Evolutionary conservation across 2,888 invertebrate species (phyloP), one percentile per base, ranked within the genome.

Genomic region (Ochropacha duplaris): DNA sequence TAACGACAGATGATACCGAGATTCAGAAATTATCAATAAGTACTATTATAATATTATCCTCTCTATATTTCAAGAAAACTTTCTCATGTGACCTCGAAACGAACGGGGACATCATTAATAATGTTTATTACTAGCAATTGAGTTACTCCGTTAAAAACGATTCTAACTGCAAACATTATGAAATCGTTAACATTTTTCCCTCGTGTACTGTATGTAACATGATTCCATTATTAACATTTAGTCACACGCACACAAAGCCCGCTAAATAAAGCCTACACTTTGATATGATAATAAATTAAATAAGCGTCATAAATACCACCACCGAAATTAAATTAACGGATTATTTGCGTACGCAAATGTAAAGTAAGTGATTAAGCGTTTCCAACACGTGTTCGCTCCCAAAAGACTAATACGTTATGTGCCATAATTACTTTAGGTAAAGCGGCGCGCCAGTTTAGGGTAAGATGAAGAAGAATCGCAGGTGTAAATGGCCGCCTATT

Each of bases 381-480:
- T 86, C 84, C 83, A 86, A 88, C 89, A 87, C 87, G 84, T 87
- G 86, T 86, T 84, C 79, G 77, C 83, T 91, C 91, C 90, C 90
- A 86, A 88, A 90, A 90, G 90, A 89, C 90, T 90, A 91, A 91
- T 90, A 88, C 84, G 86, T 90, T 90, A 88, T 88, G 83, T 86
- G 83, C 86, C 84, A 87, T 92, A 91, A 92, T 92, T 91, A 89
- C 86, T 88, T 90, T 87, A 87, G 86, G 87, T 84, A 88, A 89
- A 91, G 78, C 82, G 86, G 84, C 70, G 83, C 81, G 84, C 86
- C 90, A 81, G 86, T 88, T 91, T 87, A 88, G 86, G 86, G 87
- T 80, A 88, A 90, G 90, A 91, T 88, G 89, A 89, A 92, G 91
- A 90, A 90, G 90, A 90, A 90, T 90, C 87, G 86, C 89, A 91